Evolutionary conservation across 2,113 vertebrate species (phyloP), one percentile per base, ranked within the genome.

Genomic region (Eurypyga helias): DNA sequence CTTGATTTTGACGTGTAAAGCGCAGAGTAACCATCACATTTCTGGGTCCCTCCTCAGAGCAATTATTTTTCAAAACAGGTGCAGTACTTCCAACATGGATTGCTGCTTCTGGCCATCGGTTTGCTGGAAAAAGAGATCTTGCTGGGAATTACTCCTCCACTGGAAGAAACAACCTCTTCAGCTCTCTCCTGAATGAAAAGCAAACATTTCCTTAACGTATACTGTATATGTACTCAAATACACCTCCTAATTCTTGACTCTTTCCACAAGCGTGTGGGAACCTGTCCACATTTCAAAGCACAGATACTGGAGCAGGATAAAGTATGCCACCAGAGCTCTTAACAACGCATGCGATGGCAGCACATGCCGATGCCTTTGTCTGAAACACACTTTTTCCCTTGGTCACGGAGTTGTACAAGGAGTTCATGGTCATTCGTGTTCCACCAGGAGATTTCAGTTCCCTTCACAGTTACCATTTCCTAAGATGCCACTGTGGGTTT

Each of bases 351-450:
- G 13, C 0, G 0, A 25, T 12, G 33, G n/a, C 49, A 93, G n/a
- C 45, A 81, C 2, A 1, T 15, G 17, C 69, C 54, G 41, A 6
- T 33, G 33, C 16, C 8, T 0, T 1, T 10, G 11, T 34, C 55
- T 61, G 28, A 69, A 73, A 26, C 6, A 8, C 25, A 7, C 2
- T 45, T 57, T 49, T 58, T 29, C 61, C 43, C 52, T 18, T n/a
- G 26, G 33, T 57, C 41, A 64, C 29, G 25, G 18, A 31, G 31
- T 8, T 45, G 17, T 11, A 62, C 19, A 26, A 28, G 24, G 18
- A 58, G 38, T 17, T 66, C 26, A 19, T 6, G 45, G 28, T 41
- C 71, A 57, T 28, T 52, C 0, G 0, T 29, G 29, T 38, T 88
- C 43, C n/a, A 54, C 9, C 51, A 78, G 17, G 20, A 87, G 34